phyloP scores from a whole-genome alignment of 1,140 invertebrate species.

The Berghia stephanieae region DNA sequence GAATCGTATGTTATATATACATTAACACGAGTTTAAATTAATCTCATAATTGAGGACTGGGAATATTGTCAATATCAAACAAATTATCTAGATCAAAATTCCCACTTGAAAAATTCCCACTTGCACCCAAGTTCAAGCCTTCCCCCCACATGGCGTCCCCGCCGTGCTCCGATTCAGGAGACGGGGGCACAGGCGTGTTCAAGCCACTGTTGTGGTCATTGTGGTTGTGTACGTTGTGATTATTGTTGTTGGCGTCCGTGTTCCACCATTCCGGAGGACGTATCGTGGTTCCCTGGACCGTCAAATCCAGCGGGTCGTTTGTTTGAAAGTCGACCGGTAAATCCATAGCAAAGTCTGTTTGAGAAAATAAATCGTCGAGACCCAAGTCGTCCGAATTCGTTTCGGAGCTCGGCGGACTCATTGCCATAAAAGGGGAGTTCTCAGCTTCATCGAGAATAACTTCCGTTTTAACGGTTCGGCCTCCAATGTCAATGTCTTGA shows the following conservation, averaged over 20 bases:
- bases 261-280: constrained; percentile 65
- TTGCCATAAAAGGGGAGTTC: constrained; percentile 49
- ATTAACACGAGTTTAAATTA: too few species aligned
- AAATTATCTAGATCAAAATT: constrained; percentile 63
- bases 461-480: constrained; percentile 64
- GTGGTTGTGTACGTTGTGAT: constrained; percentile 26
- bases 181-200: constrained; percentile 51
- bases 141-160: constrained; percentile 56
- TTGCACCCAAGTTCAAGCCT: constrained; percentile 47
- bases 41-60: constrained; percentile 52
- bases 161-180: constrained; percentile 45
- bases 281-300: constrained; percentile 59
- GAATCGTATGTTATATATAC: too few species aligned
- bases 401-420: constrained; percentile 62
- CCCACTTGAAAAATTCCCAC: too few species aligned
- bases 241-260: constrained; percentile 46
- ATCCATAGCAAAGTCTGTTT: constrained; percentile 46
- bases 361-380: constrained; percentile 57
- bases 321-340: constrained; percentile 51
- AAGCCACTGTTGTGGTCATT: constrained; percentile 43
- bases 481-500: constrained; percentile 67
- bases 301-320: constrained; percentile 57
- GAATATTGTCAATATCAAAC: constrained; percentile 62
- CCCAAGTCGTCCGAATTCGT: constrained; percentile 57
- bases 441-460: constrained; percentile 54